These are phyloP conservation scores for Ernsta delagoae DNA, from an alignment of 2,888 invertebrate genomes.

Conservation along the genomic window DNA sequence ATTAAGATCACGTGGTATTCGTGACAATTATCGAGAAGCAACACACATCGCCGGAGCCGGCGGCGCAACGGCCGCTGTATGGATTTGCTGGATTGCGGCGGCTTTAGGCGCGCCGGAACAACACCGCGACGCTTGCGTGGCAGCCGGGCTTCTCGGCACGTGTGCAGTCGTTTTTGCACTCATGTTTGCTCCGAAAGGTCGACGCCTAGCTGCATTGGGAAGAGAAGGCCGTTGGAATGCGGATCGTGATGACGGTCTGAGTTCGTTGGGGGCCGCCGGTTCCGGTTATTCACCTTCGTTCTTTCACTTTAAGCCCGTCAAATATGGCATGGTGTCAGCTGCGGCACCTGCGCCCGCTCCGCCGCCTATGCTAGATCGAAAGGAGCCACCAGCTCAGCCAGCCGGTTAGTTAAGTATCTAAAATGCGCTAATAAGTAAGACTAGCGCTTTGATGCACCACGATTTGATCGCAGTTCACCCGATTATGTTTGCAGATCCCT, in stretches of 20 bases:
- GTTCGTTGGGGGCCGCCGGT: slow-evolving; percentile 90
- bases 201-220: slow-evolving; percentile 96
- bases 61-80: slow-evolving; percentile 93
- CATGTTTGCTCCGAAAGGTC: slow-evolving; percentile 97
- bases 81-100: slow-evolving; percentile 93
- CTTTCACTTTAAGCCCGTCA: slow-evolving; percentile 96
- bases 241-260: slow-evolving; percentile 93
- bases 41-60: slow-evolving; percentile 96
- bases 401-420: slow-evolving; percentile 85
- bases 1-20: slow-evolving; percentile 93
- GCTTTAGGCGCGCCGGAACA: slow-evolving; percentile 91
- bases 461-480: slow-evolving; percentile 60
- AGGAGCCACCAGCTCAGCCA: slow-evolving; percentile 82
- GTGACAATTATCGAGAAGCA: slow-evolving; percentile 97
- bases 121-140: slow-evolving; percentile 94
- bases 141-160: slow-evolving; percentile 94
- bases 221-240: slow-evolving; percentile 93
- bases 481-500: slow-evolving; percentile 79
- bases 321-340: slow-evolving; percentile 89
- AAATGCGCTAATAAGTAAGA: slow-evolving; percentile 76
- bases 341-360: slow-evolving; percentile 67
- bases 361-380: slow-evolving; percentile 79
- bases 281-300: slow-evolving; percentile 96
- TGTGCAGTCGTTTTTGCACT: slow-evolving; percentile 94
- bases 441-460: slow-evolving; percentile 73